These are phyloP conservation scores for Myotis vivesi DNA, from an alignment of 2,797 vertebrate genomes.

Conservation along the genomic window DNA sequence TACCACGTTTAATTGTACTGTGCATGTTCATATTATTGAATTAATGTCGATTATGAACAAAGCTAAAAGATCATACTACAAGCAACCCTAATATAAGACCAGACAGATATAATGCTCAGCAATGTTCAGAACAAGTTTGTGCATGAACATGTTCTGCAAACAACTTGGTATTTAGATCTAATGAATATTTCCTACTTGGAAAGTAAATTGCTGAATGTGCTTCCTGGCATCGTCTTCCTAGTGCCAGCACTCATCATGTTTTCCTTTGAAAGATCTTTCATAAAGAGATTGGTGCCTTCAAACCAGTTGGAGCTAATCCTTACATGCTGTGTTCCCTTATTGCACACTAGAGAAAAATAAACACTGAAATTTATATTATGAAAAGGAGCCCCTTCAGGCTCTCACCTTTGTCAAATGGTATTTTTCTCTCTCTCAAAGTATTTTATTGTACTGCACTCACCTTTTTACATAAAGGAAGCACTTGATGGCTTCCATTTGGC, in stretches of 20 bases:
- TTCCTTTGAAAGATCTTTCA: slow-evolving; percentile 68
- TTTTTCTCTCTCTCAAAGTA: background rate
- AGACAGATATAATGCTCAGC: slow-evolving; percentile 30
- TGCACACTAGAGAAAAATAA: slow-evolving; percentile 17
- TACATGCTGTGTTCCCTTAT: background rate
- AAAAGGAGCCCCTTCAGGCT: background rate
- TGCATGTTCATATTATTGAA: background rate
- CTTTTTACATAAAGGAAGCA: background rate
- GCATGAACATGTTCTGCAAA: slow-evolving; percentile 66
- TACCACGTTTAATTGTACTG: background rate
- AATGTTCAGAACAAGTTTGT: background rate
- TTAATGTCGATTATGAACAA: background rate
- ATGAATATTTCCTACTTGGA: slow-evolving; percentile 72
- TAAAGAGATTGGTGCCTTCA: slow-evolving; percentile 39
- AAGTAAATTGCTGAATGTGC: slow-evolving; percentile 55
- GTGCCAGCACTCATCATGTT: slow-evolving; percentile 60
- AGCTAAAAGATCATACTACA: slow-evolving; percentile 36
- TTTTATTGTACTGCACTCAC: background rate
- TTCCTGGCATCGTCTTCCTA: slow-evolving; percentile 71
- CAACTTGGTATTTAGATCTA: slow-evolving; percentile 63
- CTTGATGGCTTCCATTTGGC: background rate
- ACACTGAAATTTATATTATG: slow-evolving; percentile 38
- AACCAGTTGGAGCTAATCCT: slow-evolving; percentile 53
- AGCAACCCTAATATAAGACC: slow-evolving; percentile 42
- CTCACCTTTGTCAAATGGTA: slow-evolving; percentile 13